Evolutionary conservation across 2,113 vertebrate species (phyloP).

Genomic region (Cephalopterus ornatus): DNA sequence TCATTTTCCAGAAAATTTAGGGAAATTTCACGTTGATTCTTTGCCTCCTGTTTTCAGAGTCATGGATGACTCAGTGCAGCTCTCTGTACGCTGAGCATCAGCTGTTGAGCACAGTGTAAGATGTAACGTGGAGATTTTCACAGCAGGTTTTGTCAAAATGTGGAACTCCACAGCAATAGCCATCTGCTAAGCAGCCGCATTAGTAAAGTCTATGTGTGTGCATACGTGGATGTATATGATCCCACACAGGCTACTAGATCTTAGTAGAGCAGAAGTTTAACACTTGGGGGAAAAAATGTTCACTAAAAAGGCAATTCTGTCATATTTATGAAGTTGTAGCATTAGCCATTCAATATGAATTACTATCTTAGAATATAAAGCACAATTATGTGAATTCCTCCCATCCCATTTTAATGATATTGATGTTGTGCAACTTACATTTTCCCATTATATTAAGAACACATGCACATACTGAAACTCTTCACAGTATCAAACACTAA

Average conservation of each 20-base stretch:
- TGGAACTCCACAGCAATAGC: conserved; percentile 48
- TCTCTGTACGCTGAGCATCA: conserved; percentile 57
- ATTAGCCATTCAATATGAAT: not conserved
- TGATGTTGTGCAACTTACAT: not conserved
- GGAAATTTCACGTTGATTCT: conserved; percentile 61
- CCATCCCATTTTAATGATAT: not conserved
- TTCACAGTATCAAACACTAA: not conserved
- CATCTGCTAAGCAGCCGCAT: conserved; percentile 56
- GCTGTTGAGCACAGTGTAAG: conserved; percentile 39
- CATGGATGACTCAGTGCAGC: conserved; percentile 37
- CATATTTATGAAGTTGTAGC: not conserved
- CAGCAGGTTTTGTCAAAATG: conserved; percentile 63
- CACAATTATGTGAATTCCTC: not conserved
- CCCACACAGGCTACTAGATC: not conserved
- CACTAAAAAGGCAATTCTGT: not conserved
- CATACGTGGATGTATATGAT: not conserved
- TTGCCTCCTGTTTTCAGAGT: conserved; percentile 56
- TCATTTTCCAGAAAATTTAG: conserved; percentile 60
- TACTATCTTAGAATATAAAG: not conserved
- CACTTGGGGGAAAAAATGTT: not conserved
- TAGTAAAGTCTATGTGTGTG: not conserved
- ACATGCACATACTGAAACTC: not conserved
- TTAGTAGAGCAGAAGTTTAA: conserved; percentile 1
- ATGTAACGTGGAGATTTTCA: conserved; percentile 52
- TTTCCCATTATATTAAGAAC: not conserved